Conservation (phyloP, 2,113 vertebrate genomes). For the Herpailurus yagouaroundi region DNA sequence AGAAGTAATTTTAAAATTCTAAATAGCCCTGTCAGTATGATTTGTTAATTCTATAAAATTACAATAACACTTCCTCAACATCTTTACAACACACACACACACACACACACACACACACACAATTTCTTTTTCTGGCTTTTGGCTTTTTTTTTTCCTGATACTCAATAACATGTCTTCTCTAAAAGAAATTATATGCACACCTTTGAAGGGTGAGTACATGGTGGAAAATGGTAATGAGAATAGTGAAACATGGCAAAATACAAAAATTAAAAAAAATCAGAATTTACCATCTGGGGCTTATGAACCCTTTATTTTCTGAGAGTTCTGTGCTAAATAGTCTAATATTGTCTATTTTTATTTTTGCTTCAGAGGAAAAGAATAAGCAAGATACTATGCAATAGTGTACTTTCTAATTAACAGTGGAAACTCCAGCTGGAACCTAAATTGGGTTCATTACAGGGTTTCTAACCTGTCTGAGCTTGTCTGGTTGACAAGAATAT, state of each 20-base stretch:
- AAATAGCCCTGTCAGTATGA: not conserved
- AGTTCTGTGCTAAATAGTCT: not conserved
- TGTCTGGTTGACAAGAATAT: not conserved
- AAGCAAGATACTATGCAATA: not conserved
- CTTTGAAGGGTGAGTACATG: not conserved
- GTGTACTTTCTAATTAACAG: constrained; percentile 38
- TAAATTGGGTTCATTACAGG: not conserved
- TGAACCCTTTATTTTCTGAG: not conserved
- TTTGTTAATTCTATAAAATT: not conserved
- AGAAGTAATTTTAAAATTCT: not conserved
- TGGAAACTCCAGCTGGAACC: not conserved
- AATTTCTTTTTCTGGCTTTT: not conserved
- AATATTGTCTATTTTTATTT: not conserved
- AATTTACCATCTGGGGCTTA: not conserved
- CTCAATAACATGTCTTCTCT: not conserved
- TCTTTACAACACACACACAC: not conserved
- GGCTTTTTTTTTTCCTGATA: not conserved
- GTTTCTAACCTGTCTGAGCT: constrained; percentile 55
- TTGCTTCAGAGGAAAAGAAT: not conserved
- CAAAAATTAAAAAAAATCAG: not conserved
- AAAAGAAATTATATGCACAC: not conserved
- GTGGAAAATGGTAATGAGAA: not conserved
- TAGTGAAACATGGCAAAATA: not conserved
- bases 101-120: no score
- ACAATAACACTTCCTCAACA: not conserved